Percentiles rank a stretch among this genome's conserved stretches.
phyloP scores from a whole-genome alignment of 1,140 invertebrate genomes.

The Pachypeltis micranthus region DNA sequence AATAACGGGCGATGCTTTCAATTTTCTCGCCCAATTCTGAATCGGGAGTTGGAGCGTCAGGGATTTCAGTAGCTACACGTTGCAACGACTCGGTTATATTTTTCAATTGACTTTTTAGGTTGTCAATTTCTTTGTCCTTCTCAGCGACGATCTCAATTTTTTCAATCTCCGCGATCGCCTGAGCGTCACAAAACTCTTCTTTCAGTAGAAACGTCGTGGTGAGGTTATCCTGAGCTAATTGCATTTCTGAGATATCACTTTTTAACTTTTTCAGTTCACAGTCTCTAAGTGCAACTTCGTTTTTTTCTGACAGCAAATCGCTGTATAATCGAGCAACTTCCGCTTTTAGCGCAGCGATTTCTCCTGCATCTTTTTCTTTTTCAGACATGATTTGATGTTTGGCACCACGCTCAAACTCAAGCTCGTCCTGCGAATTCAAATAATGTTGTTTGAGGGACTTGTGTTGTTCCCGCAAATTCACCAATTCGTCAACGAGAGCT shows the following conservation, averaged over 20 bases:
- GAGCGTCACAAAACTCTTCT: background rate
- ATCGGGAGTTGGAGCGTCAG: too few species aligned
- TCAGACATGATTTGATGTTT: background rate
- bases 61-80: too few species aligned
- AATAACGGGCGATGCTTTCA: too few species aligned
- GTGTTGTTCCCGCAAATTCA: background rate
- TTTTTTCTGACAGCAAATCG: background rate
- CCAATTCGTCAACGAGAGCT: background rate
- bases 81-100: background rate
- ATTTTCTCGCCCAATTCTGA: too few species aligned
- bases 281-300: background rate
- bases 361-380: background rate
- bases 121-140: background rate
- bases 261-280: background rate
- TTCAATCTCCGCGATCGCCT: background rate
- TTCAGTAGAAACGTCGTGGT: background rate
- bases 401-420: background rate
- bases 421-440: background rate
- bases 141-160: background rate
- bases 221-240: background rate
- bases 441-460: background rate
- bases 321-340: background rate
- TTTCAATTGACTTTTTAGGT: background rate
- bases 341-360: background rate
- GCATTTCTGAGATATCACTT: background rate